A percentile compares a stretch with the other conserved stretches of the same genome.
phyloP scores from a whole-genome alignment of 2,888 invertebrate species.

The Agrotis clavis region DNA sequence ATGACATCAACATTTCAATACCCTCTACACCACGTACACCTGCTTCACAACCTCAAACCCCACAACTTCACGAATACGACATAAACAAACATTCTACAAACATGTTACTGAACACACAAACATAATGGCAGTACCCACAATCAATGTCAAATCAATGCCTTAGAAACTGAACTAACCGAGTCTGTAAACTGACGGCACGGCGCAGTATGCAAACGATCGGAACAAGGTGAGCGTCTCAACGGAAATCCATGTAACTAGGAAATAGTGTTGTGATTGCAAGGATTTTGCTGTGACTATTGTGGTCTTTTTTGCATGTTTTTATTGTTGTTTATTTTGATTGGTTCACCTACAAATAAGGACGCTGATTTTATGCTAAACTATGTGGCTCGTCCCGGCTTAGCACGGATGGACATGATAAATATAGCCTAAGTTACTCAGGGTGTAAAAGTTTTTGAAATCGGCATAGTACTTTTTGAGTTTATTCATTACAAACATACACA shows the following conservation, averaged over 20 bases:
- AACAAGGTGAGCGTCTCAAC: constrained; percentile 48
- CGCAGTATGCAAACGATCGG: constrained; percentile 58
- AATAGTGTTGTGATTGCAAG: background rate
- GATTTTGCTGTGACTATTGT: background rate
- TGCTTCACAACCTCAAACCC: background rate
- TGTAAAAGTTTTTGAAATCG: too few species aligned
- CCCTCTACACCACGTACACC: background rate
- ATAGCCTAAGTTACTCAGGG: too few species aligned
- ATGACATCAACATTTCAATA: background rate
- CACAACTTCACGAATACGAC: constrained; percentile 2
- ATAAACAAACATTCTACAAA: constrained; percentile 21
- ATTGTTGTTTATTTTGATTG: background rate
- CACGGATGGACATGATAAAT: too few species aligned
- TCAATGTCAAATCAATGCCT: constrained; percentile 58
- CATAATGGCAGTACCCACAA: constrained; percentile 42
- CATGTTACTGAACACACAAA: constrained; percentile 28
- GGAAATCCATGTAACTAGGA: constrained; percentile 23
- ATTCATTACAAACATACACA: too few species aligned
- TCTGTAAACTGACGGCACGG: constrained; percentile 31
- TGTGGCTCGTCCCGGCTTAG: too few species aligned
- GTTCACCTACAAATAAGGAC: too few species aligned
- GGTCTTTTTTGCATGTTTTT: background rate
- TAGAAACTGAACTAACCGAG: constrained; percentile 43
- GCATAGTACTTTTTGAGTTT: too few species aligned
- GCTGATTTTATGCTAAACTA: too few species aligned